phyloP scores from a whole-genome alignment of 2,113 vertebrate species.

The Aviceda subcristata region DNA sequence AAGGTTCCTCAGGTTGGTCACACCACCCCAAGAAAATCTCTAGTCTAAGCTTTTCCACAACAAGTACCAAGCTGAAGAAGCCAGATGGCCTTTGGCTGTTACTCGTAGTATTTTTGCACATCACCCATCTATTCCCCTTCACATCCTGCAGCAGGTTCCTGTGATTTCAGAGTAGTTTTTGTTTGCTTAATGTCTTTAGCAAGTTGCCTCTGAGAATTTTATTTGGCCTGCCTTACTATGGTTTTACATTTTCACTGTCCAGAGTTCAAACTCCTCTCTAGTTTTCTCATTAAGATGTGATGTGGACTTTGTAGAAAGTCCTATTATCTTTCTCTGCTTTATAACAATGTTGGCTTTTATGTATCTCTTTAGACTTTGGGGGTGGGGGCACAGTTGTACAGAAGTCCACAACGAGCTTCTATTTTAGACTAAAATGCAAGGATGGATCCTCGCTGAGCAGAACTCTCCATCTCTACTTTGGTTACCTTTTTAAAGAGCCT shows the following conservation, averaged over 20 bases:
- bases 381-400: background rate
- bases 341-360: background rate
- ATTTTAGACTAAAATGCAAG: background rate
- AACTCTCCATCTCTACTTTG: background rate
- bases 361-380: too few species aligned
- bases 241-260: background rate
- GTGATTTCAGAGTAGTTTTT: background rate
- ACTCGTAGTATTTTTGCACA: background rate
- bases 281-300: background rate
- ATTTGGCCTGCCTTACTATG: background rate
- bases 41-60: background rate
- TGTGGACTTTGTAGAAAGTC: accelerated
- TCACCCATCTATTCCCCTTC: background rate
- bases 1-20: background rate
- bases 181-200: background rate
- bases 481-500: constrained; percentile 97
- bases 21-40: background rate
- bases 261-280: background rate
- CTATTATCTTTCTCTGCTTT: background rate
- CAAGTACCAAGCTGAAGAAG: background rate
- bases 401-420: background rate
- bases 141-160: background rate
- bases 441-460: background rate
- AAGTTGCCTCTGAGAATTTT: background rate
- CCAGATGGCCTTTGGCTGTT: background rate